These are phyloP conservation scores for Calliphora vicina DNA, from an alignment of 1,140 invertebrate species.

Conservation along the genomic window DNA sequence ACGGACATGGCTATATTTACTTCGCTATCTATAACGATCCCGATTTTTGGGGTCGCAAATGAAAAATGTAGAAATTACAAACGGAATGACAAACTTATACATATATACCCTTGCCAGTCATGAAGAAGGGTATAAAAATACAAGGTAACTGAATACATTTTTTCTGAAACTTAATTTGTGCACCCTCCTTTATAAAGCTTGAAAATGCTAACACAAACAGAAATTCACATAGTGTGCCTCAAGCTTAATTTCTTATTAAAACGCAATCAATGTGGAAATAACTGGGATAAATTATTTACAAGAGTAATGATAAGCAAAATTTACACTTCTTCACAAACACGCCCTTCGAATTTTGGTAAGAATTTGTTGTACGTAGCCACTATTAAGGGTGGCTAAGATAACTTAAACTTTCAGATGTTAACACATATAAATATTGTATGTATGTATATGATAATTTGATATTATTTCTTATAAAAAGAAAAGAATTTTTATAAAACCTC, in stretches of 20 bases:
- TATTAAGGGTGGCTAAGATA: background rate
- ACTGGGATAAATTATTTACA: background rate
- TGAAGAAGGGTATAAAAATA: no score
- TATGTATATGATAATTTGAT: background rate
- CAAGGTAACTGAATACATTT: no score
- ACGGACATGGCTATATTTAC: no score
- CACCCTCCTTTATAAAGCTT: no score
- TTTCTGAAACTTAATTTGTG: no score
- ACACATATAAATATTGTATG: no score
- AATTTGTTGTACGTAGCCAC: background rate
- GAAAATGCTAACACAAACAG: background rate
- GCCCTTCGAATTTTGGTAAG: background rate
- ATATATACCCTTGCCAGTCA: no score
- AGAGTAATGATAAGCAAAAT: background rate
- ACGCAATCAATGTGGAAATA: conserved; percentile 18
- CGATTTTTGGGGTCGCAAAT: no score
- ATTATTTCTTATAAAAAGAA: no score
- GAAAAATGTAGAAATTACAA: no score
- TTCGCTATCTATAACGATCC: no score
- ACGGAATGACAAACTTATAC: no score
- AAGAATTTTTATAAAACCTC: background rate
- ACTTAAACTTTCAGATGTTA: background rate
- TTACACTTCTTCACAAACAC: background rate
- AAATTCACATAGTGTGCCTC: background rate
- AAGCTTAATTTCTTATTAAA: conserved; percentile 23